These are phyloP conservation scores for Typhlichthys subterraneus DNA, from an alignment of 2,797 vertebrate species.

Conservation along the genomic window DNA sequence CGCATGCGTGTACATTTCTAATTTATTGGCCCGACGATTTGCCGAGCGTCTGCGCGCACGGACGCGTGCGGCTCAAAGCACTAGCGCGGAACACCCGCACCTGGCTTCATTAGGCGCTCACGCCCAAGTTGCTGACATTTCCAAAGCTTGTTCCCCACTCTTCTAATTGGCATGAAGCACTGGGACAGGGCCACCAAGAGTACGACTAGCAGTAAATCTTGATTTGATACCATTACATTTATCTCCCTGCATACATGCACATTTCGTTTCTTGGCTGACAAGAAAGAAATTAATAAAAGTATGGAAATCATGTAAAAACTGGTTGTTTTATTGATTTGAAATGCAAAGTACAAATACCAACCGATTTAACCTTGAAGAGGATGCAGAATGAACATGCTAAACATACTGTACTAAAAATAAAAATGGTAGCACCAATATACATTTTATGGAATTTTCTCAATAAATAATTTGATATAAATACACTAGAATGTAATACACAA, in stretches of 20 bases:
- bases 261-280: neutral
- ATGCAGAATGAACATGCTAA: neutral
- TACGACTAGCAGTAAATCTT: conserved; percentile 30
- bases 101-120: conserved; percentile 77
- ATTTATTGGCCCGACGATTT: conserved; percentile 69
- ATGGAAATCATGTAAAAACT: neutral
- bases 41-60: conserved; percentile 59
- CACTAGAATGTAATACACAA: neutral
- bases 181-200: conserved; percentile 48
- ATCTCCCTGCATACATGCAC: neutral
- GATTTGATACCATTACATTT: conserved; percentile 45
- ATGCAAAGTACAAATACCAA: neutral
- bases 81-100: conserved; percentile 64
- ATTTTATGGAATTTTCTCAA: neutral
- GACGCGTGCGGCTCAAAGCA: conserved; percentile 57
- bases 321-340: neutral
- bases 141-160: conserved; percentile 65
- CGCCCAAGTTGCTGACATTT: conserved; percentile 79
- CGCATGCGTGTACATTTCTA: conserved; percentile 24
- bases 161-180: conserved; percentile 75
- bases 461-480: neutral
- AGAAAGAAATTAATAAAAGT: neutral
- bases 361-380: neutral
- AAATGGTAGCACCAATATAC: neutral
- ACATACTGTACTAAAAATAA: neutral